phyloP scores from a whole-genome alignment of 2,797 vertebrate genomes.

The Coccyzus lansbergi region DNA sequence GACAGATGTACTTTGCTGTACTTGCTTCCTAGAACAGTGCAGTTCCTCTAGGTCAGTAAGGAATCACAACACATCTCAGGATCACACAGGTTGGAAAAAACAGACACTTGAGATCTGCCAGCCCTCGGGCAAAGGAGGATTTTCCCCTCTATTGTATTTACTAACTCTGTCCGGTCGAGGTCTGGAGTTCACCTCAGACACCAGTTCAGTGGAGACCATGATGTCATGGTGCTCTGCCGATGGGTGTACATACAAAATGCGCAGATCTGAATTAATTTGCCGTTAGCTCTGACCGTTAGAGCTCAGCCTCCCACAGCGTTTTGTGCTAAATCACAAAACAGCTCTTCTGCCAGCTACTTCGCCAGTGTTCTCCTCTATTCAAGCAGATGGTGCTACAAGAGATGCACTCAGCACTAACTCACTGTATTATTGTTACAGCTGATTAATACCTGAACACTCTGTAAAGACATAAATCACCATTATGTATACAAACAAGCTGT shows the following conservation, averaged over 20 bases:
- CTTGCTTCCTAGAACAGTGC: fast-evolving
- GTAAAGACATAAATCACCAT: background rate
- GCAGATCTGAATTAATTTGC: background rate
- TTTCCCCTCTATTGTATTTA: background rate
- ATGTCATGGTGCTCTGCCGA: fast-evolving
- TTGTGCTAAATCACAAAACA: background rate
- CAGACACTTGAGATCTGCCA: background rate
- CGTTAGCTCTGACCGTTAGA: background rate
- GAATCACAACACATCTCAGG: background rate
- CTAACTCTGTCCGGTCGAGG: background rate
- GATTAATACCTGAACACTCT: conserved; percentile 33
- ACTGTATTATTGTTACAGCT: background rate
- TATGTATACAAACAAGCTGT: background rate
- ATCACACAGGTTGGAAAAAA: background rate
- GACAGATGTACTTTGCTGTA: fast-evolving
- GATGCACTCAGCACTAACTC: background rate
- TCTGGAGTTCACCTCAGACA: background rate
- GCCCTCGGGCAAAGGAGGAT: background rate
- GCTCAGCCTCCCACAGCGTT: background rate
- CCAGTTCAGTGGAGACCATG: background rate
- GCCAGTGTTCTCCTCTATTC: background rate
- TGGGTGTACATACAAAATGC: fast-evolving
- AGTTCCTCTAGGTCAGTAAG: background rate
- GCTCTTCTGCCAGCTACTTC: background rate
- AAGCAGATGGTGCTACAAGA: background rate